Evolutionary conservation across 2,888 invertebrate genomes (phyloP).

Genomic region (Drosophila neotestacea): DNA sequence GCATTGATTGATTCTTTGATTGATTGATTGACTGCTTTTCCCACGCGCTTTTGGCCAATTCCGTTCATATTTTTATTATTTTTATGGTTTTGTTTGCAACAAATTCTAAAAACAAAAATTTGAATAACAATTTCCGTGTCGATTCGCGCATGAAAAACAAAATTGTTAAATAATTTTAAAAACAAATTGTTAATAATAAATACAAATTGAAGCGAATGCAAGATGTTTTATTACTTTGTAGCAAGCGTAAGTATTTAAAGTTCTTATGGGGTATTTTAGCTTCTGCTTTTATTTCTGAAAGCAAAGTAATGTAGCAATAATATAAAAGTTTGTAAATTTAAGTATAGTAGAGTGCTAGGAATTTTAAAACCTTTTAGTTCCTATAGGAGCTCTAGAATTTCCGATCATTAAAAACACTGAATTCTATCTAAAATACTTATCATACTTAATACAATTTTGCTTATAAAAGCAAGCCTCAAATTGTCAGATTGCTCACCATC

Average conservation of each 20-base stretch:
- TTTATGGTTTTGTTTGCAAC: slow-evolving; percentile 52
- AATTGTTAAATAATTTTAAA: slow-evolving; percentile 81
- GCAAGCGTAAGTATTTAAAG: not conserved
- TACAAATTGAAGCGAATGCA: slow-evolving; percentile 66
- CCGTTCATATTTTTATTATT: slow-evolving; percentile 50
- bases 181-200: slow-evolving; percentile 75
- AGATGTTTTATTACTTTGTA: not conserved
- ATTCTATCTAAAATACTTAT: slow-evolving; percentile 25
- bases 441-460: slow-evolving; percentile 28
- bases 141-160: slow-evolving; percentile 65
- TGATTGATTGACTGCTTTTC: slow-evolving; percentile 55
- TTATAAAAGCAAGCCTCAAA: slow-evolving; percentile 29
- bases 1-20: slow-evolving; percentile 56
- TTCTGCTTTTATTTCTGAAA: too few relatives aligned
- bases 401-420: slow-evolving; percentile 18
- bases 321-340: too few relatives aligned
- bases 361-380: not conserved
- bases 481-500: slow-evolving; percentile 34
- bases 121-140: slow-evolving; percentile 66
- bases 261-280: too few relatives aligned
- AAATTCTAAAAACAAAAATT: slow-evolving; percentile 61
- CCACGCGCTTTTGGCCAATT: slow-evolving; percentile 57
- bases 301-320: too few relatives aligned
- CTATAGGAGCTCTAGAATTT: slow-evolving; percentile 20
- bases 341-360: not conserved